Percentiles rank a stretch among this genome's conserved stretches.
Evolutionary conservation across 2,797 vertebrate species (phyloP).

Genomic region (Falco rusticolus): DNA sequence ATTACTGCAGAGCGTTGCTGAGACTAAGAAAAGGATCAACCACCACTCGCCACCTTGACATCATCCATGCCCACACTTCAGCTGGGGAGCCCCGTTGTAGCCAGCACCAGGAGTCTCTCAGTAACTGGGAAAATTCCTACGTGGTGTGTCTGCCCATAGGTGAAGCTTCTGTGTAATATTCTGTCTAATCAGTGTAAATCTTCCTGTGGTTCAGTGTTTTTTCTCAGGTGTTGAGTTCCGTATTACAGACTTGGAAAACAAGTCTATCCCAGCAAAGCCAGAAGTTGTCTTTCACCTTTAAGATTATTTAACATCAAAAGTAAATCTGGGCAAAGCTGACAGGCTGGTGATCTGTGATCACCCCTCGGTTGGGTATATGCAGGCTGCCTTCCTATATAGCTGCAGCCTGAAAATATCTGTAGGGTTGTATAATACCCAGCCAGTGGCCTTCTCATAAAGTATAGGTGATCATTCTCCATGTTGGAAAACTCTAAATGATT

Average conservation of each 20-base stretch:
- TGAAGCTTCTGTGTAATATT: too few species aligned
- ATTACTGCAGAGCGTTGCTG: too few species aligned
- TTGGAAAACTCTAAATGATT: neutral
- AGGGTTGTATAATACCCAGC: neutral
- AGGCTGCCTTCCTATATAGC: neutral
- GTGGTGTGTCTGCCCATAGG: too few species aligned
- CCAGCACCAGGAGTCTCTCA: too few species aligned
- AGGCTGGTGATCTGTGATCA: accelerated
- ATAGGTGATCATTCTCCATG: neutral
- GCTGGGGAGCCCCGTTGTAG: too few species aligned
- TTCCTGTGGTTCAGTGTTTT: neutral
- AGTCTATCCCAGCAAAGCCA: neutral
- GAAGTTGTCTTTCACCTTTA: neutral
- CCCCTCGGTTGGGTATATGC: neutral
- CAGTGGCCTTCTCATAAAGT: too few species aligned
- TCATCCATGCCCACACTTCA: too few species aligned
- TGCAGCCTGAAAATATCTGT: neutral
- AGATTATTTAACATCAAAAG: neutral
- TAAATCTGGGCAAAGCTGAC: neutral
- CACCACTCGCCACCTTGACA: too few species aligned
- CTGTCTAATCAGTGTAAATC: neutral
- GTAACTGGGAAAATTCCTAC: too few species aligned
- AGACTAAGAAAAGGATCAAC: too few species aligned
- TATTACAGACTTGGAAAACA: neutral
- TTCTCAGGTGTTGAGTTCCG: neutral